Conservation (phyloP, 1,140 invertebrate genomes). For the Cotesia chilonis region DNA sequence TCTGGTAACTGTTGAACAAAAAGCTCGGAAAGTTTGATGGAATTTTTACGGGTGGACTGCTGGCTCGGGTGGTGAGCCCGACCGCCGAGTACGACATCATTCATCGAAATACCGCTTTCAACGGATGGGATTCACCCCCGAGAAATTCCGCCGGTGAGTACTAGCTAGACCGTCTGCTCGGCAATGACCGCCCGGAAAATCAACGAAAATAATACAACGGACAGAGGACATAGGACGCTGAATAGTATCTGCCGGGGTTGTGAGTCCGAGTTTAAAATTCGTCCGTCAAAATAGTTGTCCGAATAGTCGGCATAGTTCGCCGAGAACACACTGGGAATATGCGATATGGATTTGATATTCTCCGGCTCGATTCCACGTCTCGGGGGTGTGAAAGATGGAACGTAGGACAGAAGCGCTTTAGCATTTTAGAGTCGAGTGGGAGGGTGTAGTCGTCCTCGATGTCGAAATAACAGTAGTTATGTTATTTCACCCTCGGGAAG, state of each 20-base stretch:
- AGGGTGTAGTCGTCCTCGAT: not conserved
- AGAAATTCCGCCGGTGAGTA: conserved; percentile 33
- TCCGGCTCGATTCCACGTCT: too few relatives aligned
- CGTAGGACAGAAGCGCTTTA: too few relatives aligned
- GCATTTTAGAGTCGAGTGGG: not conserved
- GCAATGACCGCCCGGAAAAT: conserved; percentile 10
- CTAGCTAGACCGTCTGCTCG: not conserved
- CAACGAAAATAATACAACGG: not conserved
- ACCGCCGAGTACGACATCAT: conserved; percentile 17
- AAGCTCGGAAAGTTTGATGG: conserved; percentile 35
- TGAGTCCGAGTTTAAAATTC: not conserved
- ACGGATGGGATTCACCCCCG: conserved; percentile 9
- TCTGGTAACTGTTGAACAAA: not conserved
- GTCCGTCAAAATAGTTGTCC: not conserved
- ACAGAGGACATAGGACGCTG: not conserved
- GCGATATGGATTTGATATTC: too few relatives aligned
- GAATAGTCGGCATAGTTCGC: conserved; percentile 11
- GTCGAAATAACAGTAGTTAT: not conserved
- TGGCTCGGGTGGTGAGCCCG: not conserved
- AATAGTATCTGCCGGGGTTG: not conserved
- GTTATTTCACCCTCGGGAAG: conserved; percentile 33
- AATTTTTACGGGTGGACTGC: conserved; percentile 21
- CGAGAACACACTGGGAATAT: not conserved
- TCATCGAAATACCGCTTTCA: conserved; percentile 34
- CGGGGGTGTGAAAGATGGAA: too few relatives aligned